Evolutionary conservation across 37 sponge, comb jelly and placozoan species (phyloP), one percentile per base, ranked within the genome.

Genomic region (Spongilla lacustris): DNA sequence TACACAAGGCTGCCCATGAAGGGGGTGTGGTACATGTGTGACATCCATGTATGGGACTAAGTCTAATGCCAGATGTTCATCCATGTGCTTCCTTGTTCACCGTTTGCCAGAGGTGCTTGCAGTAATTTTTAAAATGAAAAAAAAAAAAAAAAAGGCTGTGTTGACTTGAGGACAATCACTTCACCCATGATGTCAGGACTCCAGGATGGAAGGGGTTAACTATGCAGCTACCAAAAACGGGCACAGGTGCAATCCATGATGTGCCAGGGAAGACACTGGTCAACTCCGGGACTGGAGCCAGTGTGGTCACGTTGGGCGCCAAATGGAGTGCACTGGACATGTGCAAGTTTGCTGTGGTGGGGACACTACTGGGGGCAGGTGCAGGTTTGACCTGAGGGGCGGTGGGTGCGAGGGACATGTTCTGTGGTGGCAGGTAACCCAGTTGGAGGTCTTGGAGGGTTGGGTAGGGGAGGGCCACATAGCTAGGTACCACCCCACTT

Each of bases 141-240:
- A 17, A 17, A 1, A 58, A 58, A 14, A 13, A 17, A 58, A 58
- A 8, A 14, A 17, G 21, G 12, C 1, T 58, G 58, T 14, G 19
- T 58, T 58, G 58, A 8, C 46, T 10, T 58, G 19, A 58, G 19
- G 21, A 58, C 58, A 58, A 36, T 91, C 86, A 85, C 73, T 85
- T 91, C 27, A 91, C 86, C 91, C 86, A 91, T 34, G 91, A 77
- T 30, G 86, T 81, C 75, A 86, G 50, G 12, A 91, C 50, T 30
- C 82, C 83, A 86, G 91, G 87, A 31, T 91, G 91, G 30, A 84
- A 82, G 23, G 91, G 91, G 79, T 89, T 88, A 66, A 89, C 31
- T 14, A 89, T 36, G 69, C 89, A 83, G 73, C 70, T 83, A 23
- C 84, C 84, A 24, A 83, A 50, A 0, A 83, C 73, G 1, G 77